These are phyloP conservation scores for Apeira syringaria DNA, from an alignment of 2,888 invertebrate genomes.

Conservation along the genomic window DNA sequence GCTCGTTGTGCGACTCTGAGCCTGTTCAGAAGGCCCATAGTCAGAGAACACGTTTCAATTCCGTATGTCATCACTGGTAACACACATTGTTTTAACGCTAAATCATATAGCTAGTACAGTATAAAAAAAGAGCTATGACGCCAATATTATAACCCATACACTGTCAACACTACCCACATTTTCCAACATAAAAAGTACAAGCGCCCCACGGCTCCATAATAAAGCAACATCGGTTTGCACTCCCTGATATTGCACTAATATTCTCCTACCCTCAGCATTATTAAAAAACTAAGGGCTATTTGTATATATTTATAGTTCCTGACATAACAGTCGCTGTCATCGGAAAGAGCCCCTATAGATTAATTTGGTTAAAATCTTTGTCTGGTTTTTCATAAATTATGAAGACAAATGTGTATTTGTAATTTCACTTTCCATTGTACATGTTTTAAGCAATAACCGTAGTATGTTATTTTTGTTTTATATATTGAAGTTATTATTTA, in stretches of 20 bases:
- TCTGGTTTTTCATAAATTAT: constrained; percentile 38
- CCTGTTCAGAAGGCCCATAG: too few species aligned
- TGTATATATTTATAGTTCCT: constrained; percentile 76
- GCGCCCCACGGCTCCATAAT: constrained; percentile 53
- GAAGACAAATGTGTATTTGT: too few species aligned
- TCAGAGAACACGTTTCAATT: too few species aligned
- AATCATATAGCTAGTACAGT: too few species aligned
- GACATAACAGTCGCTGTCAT: constrained; percentile 64
- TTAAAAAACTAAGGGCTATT: constrained; percentile 81
- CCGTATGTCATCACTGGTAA: too few species aligned
- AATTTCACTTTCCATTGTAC: too few species aligned
- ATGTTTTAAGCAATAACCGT: too few species aligned
- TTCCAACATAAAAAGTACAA: constrained; percentile 59
- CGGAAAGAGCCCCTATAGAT: constrained; percentile 65
- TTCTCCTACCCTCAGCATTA: constrained; percentile 77
- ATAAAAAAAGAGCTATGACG: too few species aligned
- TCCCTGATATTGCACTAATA: constrained; percentile 79
- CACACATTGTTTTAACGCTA: too few species aligned
- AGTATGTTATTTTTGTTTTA: too few species aligned
- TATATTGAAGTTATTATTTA: too few species aligned
- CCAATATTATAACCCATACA: constrained; percentile 37
- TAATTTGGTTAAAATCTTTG: constrained; percentile 76
- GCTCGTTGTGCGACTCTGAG: too few species aligned
- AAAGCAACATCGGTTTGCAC: constrained; percentile 81
- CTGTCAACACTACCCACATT: constrained; percentile 44